Conservation (phyloP, 2,113 vertebrate species). For the Mungos mungo region DNA sequence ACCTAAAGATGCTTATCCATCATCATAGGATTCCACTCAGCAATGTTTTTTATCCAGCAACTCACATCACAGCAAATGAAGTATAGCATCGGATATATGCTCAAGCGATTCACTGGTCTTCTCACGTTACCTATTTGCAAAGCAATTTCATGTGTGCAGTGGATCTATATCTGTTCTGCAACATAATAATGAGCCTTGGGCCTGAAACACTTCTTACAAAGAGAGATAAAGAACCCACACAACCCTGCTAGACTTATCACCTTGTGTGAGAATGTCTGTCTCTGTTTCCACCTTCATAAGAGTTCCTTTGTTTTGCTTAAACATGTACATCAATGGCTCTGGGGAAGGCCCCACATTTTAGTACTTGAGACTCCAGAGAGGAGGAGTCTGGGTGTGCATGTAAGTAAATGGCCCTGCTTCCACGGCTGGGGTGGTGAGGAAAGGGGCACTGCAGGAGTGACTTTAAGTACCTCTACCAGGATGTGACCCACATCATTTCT, state of each 20-base stretch:
- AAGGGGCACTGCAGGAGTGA: neutral
- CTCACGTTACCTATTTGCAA: neutral
- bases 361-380: neutral
- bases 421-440: neutral
- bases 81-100: neutral
- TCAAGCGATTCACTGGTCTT: neutral
- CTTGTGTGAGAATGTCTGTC: neutral
- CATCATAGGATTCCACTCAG: neutral
- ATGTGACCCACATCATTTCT: neutral
- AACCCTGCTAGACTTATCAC: neutral
- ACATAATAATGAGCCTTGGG: neutral
- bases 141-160: neutral
- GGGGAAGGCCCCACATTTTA: neutral
- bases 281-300: neutral
- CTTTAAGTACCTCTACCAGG: neutral
- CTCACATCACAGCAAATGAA: neutral
- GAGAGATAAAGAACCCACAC: neutral
- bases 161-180: neutral
- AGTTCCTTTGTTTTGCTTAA: neutral
- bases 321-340: neutral
- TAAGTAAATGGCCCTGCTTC: neutral
- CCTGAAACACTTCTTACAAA: neutral
- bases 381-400: neutral
- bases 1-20: neutral
- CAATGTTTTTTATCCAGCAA: neutral